Evolutionary conservation across 2,888 invertebrate species (phyloP), one percentile per base, ranked within the genome.

Genomic region (Harpalus rubripes): DNA sequence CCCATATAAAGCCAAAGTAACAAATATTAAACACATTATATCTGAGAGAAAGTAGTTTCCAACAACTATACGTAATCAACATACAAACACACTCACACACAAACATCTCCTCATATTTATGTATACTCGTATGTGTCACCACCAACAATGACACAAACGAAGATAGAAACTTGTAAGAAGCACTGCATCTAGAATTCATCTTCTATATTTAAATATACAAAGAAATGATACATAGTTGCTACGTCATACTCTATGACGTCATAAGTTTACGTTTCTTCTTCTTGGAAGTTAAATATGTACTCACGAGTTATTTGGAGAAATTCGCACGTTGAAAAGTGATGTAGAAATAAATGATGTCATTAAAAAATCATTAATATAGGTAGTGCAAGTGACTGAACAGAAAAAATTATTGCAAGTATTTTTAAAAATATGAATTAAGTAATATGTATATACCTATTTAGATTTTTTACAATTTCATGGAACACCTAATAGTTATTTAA

Each of bases 21-120:
- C 72, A 72, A 82, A 82, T 68, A 81, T 81, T 63, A 81, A 81
- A 68, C 52, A 72, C 72, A 58, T 68, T 82, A 82, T 72, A 65
- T 15, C 26, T 7, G 32, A 58, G 82, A 82, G 82, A 82, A 82
- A 82, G 82, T 82, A 32, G 82, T 68, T 58, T 58, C 39, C 12
- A 80, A 32, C 32, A 63, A 68, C 65, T 32, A 65, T 68, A n/a
- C 44, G 18, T 74, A 74, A 18, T 74, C 44, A 44, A 63, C 44
- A 12, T 12, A 12, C 32, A 32, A 32, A 32, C 68, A 15, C 68
- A 68, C 41, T 39, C 15, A 68, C 5, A 68, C 12, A 68, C 68
- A n/a, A n/a, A 68, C 41, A 8, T 41, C 10, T 32, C 72, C 3
- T 16, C 72, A 44, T 74, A 15, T 15, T 41, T 74, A 18, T 72